phyloP scores from a whole-genome alignment of 2,888 invertebrate species.

The Catocala nupta region DNA sequence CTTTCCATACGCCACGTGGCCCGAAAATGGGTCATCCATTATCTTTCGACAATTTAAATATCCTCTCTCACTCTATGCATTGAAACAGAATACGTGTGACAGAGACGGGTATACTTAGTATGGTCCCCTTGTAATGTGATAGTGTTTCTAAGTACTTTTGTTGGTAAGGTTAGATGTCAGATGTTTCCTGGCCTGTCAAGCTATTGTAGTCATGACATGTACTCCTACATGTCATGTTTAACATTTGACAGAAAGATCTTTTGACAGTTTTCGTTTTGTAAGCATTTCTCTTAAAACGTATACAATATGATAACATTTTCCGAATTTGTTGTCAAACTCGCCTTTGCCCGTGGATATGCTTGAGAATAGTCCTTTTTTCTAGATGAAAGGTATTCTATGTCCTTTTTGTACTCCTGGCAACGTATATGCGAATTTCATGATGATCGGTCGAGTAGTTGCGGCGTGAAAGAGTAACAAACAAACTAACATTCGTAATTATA shows the following conservation, averaged over 20 bases:
- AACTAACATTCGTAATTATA: no score
- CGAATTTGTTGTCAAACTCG: no score
- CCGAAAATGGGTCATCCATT: constrained; percentile 80
- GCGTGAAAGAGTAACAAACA: no score
- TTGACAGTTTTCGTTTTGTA: constrained; percentile 18
- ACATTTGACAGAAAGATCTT: constrained; percentile 11
- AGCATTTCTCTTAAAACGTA: no score
- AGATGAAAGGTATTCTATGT: no score
- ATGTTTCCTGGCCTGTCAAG: constrained; percentile 46
- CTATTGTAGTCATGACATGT: constrained; percentile 16
- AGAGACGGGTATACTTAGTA: constrained; percentile 43
- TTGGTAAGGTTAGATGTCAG: constrained; percentile 42
- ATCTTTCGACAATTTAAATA: constrained; percentile 68
- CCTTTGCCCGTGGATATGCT: no score
- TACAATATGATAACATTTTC: no score
- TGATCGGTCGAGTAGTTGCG: no score
- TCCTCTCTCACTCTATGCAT: constrained; percentile 59
- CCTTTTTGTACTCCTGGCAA: no score
- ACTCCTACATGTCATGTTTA: constrained; percentile 10
- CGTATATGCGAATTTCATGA: no score
- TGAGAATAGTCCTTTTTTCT: no score
- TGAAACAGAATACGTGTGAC: constrained; percentile 43
- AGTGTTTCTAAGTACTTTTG: constrained; percentile 50
- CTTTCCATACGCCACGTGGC: constrained; percentile 76
- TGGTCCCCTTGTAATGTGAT: constrained; percentile 51